Base-by-base conservation (phyloP, 2,888 invertebrate species). In the Ashinkailepas kermadecensis region DNA sequence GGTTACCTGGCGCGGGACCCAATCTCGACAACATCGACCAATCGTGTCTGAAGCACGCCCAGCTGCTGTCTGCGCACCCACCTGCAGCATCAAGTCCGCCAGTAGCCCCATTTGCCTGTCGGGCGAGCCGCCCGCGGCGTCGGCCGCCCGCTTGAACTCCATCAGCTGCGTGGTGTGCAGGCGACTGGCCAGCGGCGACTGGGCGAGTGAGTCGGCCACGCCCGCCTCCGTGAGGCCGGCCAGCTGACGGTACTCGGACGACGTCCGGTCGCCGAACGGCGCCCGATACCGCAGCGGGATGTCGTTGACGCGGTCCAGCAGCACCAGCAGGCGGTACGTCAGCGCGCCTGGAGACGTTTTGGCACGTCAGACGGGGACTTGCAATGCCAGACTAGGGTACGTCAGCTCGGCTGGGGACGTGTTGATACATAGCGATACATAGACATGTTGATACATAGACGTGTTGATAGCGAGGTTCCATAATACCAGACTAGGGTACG, bases 231-330 rank as follows among this genome's bases (percentile, higher is more conserved):
- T 83, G 70, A 83, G 81, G 74, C 82, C 78, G 6, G 82, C 74
- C 56, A 84, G 81, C 62, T 82, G 83, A 6, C 82, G 82, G 56
- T 83, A 83, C 80, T 83, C 82, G 59, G 83, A 82, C 54, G 83
- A 83, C 62, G 83, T 79, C 64, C 80, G 78, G 80, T 84, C 84
- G 59, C 67, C 78, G 15, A 84, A 83, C 18, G 82, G 80, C 1
- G 80, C 39, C 67, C 82, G 81, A 64, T 83, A 84, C 57, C 81
- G 57, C 15, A 84, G 81, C 67, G 82, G 81, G 15, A 80, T 82
- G 39, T 83, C 82, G 56, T 81, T 83, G 78, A 84, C 82, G 12
- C 83, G 57, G 79, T 84, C 84, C 74, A 84, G 82, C 15, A 84
- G 81, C 8, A 84, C 59, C 15, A 80, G 81, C 54, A 84, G 39